Base-by-base conservation (phyloP, 2,113 vertebrate genomes). In the Corvus hawaiiensis region DNA sequence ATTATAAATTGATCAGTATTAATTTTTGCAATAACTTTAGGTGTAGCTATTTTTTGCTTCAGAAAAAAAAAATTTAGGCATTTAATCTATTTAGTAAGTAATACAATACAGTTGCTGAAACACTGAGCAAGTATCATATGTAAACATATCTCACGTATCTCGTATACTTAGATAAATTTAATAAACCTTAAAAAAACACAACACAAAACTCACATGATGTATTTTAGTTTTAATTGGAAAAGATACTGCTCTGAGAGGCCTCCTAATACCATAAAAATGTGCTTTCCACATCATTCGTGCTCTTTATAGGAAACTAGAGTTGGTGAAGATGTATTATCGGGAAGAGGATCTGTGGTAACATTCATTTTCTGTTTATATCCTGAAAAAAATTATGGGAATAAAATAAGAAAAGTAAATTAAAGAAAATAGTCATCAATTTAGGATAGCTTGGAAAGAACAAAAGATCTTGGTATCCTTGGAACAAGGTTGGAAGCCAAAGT, bases 11-110 rank as follows among this genome's bases (percentile, higher is more conserved):
- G 78, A 69, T 91, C 46, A 22, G 58, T 87, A 83, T 71, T 79
- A 71, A 69, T 73, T 93, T 96, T 84, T 80, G 90, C 93, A 94
- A 35, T 96, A 93, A 92, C 71, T 83, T 82, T 46, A 91, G 89
- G 87, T 97, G 90, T 84, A 87, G 89, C 83, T 91, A 71, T 66
- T 84, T 91, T 90, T 92, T 95, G 90, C 86, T 96, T 96, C 76
- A 87, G 73, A 62, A 78, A 49, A 89, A 87, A 87, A 33, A 39
- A 26, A 33, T 62, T 64, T 66, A 92, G 87, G 76, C 44, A 58
- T 86, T 88, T 91, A 87, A 93, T 89, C 92, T 96, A 17, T 74
- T 78, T 69, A 90, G 95, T 91, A 94, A 86, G 83, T 84, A 68
- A 87, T 85, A 48, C 78, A 74, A 68, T 94, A 52, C 59, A 80